Evolutionary conservation across 35 echinoderm and acorn worm species (phyloP).

Genomic region (Nesometra sesokonis): DNA sequence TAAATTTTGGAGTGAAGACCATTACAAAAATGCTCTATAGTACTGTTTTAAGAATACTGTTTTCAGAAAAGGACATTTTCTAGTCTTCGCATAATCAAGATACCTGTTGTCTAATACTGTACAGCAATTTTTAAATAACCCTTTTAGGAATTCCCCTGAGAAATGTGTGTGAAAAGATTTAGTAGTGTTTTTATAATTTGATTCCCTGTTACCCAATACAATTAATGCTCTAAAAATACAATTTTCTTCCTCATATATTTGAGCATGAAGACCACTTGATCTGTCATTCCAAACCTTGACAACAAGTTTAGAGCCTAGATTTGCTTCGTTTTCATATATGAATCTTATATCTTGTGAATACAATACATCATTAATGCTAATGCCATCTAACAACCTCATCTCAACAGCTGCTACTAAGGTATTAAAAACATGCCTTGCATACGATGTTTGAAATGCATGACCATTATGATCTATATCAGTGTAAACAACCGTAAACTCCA

Average conservation of each 20-base stretch:
- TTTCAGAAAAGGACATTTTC: no score
- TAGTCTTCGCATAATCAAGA: no score
- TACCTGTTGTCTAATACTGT: no score
- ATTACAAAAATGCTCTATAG: no score
- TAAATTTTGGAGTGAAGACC: no score
- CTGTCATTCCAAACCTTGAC: neutral
- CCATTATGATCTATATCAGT: neutral
- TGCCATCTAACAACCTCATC: neutral
- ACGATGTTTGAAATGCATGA: neutral
- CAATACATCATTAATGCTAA: neutral
- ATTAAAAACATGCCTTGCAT: neutral
- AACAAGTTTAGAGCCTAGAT: neutral
- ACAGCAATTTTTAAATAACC: no score
- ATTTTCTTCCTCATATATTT: neutral
- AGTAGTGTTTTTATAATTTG: neutral
- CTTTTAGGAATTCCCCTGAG: no score
- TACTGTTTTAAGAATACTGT: no score
- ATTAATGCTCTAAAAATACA: neutral
- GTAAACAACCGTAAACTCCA: neutral
- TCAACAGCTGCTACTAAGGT: neutral
- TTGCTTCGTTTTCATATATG: neutral
- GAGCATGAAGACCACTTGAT: neutral
- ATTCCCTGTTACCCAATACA: neutral
- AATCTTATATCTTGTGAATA: neutral
- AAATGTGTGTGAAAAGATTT: no score